Evolutionary conservation across 2,797 vertebrate genomes (phyloP), one percentile per base, ranked within the genome.

Genomic region (Neopelma chrysocephalum): DNA sequence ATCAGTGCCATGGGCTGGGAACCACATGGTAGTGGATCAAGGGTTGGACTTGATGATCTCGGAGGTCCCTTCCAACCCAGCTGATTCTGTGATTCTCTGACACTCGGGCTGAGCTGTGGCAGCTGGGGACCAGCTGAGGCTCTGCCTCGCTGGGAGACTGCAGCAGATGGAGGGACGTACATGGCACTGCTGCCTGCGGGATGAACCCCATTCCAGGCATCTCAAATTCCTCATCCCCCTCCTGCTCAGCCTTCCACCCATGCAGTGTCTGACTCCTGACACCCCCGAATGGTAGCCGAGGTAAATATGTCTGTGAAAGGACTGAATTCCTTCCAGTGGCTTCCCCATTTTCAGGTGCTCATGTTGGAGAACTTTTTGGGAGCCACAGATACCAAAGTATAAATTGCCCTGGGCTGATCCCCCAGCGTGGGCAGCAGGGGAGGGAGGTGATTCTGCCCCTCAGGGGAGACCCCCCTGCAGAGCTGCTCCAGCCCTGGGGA

Each of bases 121-220:
- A 53, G 47, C 66, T 47, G 23, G n/a, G 27, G 23, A 29, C 26
- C 47, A 91, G 57, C 71, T 61, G 56, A 58, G 62, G 22, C 16
- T 70, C 25, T 62, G 60, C 60, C 38, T 15, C 15, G 36, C 38
- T 32, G 61, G 19, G 61, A 11, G 40, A 14, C 40, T 32, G 10
- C 20, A 17, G 38, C 38, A 66, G 19, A 58, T 6, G n/a, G 23
- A 34, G 54, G 54, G 13, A 18, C 40, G 18, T 3, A 2, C 23
- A 9, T 4, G 20, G 50, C 62, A 48, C 38, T 36, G 34, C 25
- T 40, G 0, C 5, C 20, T 0, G 3, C 32, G n/a, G 0, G 19
- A 22, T 15, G 15, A 61, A 21, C 18, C 64, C 40, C 60, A 11
- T 34, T 81, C 3, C 73, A 12, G 1, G 6, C 2, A 15, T 36